These are phyloP conservation scores for Rhinella marina DNA, from an alignment of 2,797 vertebrate species.

Conservation along the genomic window DNA sequence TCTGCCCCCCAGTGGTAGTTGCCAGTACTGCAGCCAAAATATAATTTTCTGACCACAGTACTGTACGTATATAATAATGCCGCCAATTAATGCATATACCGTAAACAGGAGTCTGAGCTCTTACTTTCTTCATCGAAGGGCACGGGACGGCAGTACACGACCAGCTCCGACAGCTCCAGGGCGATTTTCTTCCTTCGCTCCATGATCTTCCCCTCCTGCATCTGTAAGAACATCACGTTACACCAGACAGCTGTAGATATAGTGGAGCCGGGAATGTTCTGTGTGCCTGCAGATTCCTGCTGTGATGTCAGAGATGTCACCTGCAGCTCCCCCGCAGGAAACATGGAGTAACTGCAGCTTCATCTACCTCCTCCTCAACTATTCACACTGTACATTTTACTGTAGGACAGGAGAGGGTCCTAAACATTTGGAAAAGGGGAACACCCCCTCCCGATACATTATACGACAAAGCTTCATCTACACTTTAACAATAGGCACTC, in stretches of 20 bases:
- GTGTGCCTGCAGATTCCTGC: no score
- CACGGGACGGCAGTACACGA: slow-evolving; percentile 67
- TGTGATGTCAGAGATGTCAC: not conserved
- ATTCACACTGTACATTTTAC: no score
- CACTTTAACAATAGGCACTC: no score
- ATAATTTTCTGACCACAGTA: no score
- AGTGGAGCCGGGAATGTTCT: not conserved
- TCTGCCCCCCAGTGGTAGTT: no score
- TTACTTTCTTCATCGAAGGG: slow-evolving; percentile 69
- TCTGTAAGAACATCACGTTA: slow-evolving; percentile 46
- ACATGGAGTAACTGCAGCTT: not conserved
- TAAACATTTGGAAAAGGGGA: not conserved
- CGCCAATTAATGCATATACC: no score
- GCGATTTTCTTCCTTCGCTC: slow-evolving; percentile 69
- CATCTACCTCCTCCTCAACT: not conserved
- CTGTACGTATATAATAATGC: no score
- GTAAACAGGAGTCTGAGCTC: not conserved
- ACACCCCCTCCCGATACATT: no score
- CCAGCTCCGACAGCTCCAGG: slow-evolving; percentile 67
- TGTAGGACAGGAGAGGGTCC: no score
- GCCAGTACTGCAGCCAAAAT: no score
- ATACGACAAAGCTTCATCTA: no score
- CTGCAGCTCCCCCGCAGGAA: not conserved
- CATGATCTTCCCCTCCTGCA: slow-evolving; percentile 69
- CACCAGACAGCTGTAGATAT: not conserved